phyloP scores from a whole-genome alignment of 2,113 vertebrate species.

The Gallinago jamesoni region DNA sequence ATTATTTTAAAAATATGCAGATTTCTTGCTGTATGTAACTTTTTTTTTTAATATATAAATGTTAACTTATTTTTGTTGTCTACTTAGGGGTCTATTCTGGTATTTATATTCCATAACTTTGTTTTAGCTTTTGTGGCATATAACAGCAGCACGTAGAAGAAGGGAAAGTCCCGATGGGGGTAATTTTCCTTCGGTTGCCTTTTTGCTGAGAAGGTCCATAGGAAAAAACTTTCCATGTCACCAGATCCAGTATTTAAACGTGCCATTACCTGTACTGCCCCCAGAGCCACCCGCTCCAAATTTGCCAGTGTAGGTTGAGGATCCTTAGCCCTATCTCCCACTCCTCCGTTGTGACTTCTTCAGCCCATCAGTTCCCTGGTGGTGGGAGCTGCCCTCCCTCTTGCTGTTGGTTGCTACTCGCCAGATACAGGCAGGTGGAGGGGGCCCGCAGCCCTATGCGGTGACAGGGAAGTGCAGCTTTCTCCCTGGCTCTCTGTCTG shows the following conservation, averaged over 20 bases:
- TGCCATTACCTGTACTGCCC: not conserved
- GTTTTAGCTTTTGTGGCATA: not conserved
- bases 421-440: not conserved
- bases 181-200: not conserved
- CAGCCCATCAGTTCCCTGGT: not conserved
- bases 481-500: not conserved
- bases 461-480: not conserved
- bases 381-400: not conserved
- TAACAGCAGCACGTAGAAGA: not conserved
- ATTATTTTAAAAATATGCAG: conserved; percentile 53
- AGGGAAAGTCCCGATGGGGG: not conserved
- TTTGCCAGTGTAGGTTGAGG: not conserved
- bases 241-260: not conserved
- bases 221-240: not conserved
- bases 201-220: not conserved
- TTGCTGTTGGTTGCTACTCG: not conserved
- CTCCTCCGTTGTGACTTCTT: not conserved
- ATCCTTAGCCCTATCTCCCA: not conserved
- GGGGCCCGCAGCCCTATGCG: not conserved
- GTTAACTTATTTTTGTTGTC: conserved; percentile 69
- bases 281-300: not conserved
- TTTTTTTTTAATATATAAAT: conserved; percentile 36
- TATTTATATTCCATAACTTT: conserved; percentile 13
- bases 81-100: not conserved
- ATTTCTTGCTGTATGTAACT: conserved; percentile 60